Base-by-base conservation (phyloP, 2,888 invertebrate genomes). In the Platycheirus rosarum region DNA sequence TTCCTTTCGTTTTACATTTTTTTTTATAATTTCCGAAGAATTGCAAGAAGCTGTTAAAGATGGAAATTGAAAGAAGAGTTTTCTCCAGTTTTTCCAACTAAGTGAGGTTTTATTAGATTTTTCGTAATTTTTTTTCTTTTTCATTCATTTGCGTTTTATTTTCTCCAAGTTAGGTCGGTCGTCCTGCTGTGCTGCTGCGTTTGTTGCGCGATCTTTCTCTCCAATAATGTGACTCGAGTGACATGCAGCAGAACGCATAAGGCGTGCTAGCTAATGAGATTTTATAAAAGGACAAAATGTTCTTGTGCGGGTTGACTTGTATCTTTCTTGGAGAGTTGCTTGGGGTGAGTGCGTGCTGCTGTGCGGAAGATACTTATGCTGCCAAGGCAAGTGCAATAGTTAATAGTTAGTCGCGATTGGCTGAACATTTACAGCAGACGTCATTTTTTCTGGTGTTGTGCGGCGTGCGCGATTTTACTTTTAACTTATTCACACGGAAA, bases 51-150 rank as follows among this genome's bases (percentile, higher is more conserved):
- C 57, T n/a, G 29, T 26, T 51, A 60, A 57, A 49, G 66, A 66
- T 66, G 71, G 49, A 35, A 78, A 51, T 53, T 68, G 65, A 77
- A 71, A 66, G 65, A 71, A 65, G 65, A 71, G 71, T 71, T 60
- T 70, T 44, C 53, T n/a, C 29, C 35, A 51, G 57, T 74, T 74
- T 74, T 66, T 53, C 57, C 60, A 69, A 62, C 77, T 66, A 71
- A 73, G 73, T 66, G 73, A 60, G 73, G 68, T 68, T 78, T 74
- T 78, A 73, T 78, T 78, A 73, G 78, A 78, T 73, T 53, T 73
- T 66, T 71, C 20, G 18, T 42, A 32, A 20, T 32, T 18, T 14
- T 13, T 6, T 23, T 48, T 8, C 35, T 51, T 23, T 46, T 14
- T 35, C 4, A 0, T 13, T 42, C 11, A 1, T 11, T 29, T 44